Evolutionary conservation across 2,113 vertebrate genomes (phyloP).

Genomic region (Gambusia affinis): DNA sequence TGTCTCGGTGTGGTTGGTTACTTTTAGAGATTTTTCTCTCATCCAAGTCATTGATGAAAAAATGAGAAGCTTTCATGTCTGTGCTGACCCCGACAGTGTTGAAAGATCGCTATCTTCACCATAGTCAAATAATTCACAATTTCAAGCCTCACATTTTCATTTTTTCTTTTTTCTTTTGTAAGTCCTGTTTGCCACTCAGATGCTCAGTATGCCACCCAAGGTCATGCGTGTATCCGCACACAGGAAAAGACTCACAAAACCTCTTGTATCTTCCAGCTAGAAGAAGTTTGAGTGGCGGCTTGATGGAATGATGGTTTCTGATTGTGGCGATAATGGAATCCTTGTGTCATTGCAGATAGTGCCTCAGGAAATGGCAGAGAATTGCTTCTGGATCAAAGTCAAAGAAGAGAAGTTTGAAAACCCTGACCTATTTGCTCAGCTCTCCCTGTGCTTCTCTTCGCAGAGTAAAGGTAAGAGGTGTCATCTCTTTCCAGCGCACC

Average conservation of each 20-base stretch:
- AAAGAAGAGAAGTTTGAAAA: conserved; percentile 94
- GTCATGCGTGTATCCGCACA: conserved; percentile 40
- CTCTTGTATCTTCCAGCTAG: conserved; percentile 48
- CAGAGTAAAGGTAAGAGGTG: conserved; percentile 89
- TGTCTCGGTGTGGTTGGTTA: conserved; percentile 18
- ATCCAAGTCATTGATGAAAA: background rate
- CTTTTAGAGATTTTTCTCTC: conserved; percentile 13
- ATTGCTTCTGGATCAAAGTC: conserved; percentile 97
- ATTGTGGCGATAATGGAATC: conserved; percentile 75
- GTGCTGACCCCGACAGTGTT: background rate
- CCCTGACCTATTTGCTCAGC: conserved; percentile 90
- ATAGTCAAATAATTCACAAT: conserved; percentile 22
- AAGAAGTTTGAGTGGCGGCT: conserved; percentile 73
- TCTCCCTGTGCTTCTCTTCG: conserved; percentile 90
- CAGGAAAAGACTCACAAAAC: conserved; percentile 36
- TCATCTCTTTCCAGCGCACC: conserved; percentile 34
- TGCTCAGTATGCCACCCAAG: conserved; percentile 34
- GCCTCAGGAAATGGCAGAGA: conserved; percentile 93
- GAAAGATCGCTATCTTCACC: background rate
- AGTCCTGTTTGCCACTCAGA: conserved; percentile 30
- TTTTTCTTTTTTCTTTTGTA: conserved; percentile 1
- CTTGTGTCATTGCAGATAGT: conserved; percentile 89
- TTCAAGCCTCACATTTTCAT: background rate
- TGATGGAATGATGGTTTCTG: conserved; percentile 65
- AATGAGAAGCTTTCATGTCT: conserved; percentile 15